phyloP scores from a whole-genome alignment of 2,113 vertebrate genomes.

The Lampris incognitus region DNA sequence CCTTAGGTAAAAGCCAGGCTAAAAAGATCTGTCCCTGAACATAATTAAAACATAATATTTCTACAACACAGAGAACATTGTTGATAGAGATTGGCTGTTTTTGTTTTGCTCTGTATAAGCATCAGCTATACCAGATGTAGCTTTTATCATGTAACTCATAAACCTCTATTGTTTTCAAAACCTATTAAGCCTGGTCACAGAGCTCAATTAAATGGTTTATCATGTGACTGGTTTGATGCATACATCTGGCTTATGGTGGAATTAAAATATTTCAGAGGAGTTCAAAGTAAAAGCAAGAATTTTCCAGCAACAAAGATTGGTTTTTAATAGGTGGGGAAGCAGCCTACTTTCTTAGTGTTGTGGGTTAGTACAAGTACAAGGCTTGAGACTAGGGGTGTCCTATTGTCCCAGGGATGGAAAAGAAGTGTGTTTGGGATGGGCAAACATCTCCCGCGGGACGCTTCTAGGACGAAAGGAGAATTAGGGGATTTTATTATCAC shows the following conservation, averaged over 20 bases:
- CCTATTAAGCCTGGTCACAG: neutral
- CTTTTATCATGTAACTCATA: too few species aligned
- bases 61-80: too few species aligned
- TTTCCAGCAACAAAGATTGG: neutral
- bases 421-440: too few species aligned
- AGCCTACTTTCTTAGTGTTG: conserved; percentile 1
- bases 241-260: neutral
- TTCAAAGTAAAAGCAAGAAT: conserved; percentile 6
- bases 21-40: neutral
- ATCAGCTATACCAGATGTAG: too few species aligned
- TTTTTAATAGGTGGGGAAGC: conserved; percentile 4
- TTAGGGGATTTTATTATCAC: too few species aligned
- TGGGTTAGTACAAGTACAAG: neutral
- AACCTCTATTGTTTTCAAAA: too few species aligned
- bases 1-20: too few species aligned
- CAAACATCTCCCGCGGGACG: too few species aligned
- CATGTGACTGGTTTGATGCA: neutral
- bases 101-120: too few species aligned
- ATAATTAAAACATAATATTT: neutral
- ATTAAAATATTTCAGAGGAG: conserved; percentile 1
- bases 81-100: too few species aligned
- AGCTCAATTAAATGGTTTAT: conserved; percentile 3
- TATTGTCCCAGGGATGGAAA: too few species aligned
- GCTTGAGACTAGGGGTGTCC: neutral
- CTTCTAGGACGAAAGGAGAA: too few species aligned